These are phyloP conservation scores for Pseudorhombus dupliciocellatus DNA, from an alignment of 2,113 vertebrate species.

Conservation along the genomic window DNA sequence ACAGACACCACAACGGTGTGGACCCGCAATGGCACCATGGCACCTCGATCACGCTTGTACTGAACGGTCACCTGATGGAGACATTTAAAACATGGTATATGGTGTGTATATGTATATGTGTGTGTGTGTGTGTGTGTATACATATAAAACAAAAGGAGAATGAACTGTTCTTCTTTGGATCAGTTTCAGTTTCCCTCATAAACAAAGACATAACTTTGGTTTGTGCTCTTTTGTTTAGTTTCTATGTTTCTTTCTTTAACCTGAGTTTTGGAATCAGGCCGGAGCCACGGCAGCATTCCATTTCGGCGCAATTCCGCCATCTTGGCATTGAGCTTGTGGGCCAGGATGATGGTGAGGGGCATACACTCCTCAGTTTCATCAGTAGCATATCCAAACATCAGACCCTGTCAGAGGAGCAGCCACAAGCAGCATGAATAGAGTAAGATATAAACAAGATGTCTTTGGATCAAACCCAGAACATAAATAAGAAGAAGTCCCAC, in stretches of 20 bases:
- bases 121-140: too few species aligned
- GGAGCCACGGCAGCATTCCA: slow-evolving; percentile 89
- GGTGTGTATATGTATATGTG: too few species aligned
- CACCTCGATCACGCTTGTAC: slow-evolving; percentile 92
- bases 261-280: slow-evolving; percentile 97
- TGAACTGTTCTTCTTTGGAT: not conserved
- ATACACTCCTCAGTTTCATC: slow-evolving; percentile 97
- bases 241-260: slow-evolving; percentile 69
- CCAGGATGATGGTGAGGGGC: slow-evolving; percentile 94
- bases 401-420: slow-evolving; percentile 78
- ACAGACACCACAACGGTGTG: slow-evolving; percentile 96
- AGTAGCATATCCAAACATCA: slow-evolving; percentile 98
- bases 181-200: too few species aligned
- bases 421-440: not conserved
- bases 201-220: too few species aligned
- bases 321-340: slow-evolving; percentile 94
- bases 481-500: slow-evolving; percentile 62
- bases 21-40: slow-evolving; percentile 90
- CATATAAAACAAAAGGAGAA: not conserved
- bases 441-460: too few species aligned
- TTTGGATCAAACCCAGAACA: not conserved
- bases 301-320: slow-evolving; percentile 92
- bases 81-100: not conserved
- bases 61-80: slow-evolving; percentile 88
- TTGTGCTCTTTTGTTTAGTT: too few species aligned